Percentiles rank a stretch among this genome's conserved stretches.
Conservation (phyloP, 2,888 invertebrate species). For the Agapostemon virescens region DNA sequence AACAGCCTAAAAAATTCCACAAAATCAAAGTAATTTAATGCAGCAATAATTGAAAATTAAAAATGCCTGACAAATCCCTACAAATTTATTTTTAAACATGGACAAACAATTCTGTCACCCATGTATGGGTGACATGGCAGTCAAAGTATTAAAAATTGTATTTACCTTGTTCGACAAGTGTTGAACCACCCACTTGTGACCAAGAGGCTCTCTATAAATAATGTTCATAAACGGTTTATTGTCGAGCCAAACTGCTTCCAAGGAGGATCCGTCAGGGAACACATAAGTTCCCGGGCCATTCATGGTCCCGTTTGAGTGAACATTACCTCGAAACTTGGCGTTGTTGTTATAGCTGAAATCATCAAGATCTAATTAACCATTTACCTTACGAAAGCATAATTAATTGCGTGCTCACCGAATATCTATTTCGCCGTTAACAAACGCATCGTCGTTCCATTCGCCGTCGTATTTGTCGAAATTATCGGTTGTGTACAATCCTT, state of each 20-base stretch:
- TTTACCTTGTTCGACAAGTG: slow-evolving; percentile 72
- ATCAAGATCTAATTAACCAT: slow-evolving; percentile 20
- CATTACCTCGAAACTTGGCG: slow-evolving; percentile 81
- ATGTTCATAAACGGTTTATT: slow-evolving; percentile 82
- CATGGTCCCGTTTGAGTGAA: slow-evolving; percentile 81
- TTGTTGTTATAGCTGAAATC: slow-evolving; percentile 79
- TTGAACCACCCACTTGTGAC: slow-evolving; percentile 82
- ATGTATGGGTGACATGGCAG: no score
- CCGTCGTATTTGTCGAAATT: slow-evolving; percentile 84
- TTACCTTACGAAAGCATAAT: background rate
- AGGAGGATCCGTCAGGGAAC: slow-evolving; percentile 81
- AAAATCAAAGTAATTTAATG: no score
- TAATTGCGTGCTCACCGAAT: slow-evolving; percentile 50
- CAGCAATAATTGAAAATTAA: no score
- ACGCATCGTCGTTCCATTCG: slow-evolving; percentile 82
- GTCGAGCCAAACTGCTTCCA: slow-evolving; percentile 81
- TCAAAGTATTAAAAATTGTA: no score
- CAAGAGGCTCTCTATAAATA: slow-evolving; percentile 81
- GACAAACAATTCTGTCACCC: no score
- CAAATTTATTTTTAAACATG: no score
- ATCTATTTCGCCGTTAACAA: slow-evolving; percentile 73
- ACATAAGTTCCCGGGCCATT: slow-evolving; percentile 81
- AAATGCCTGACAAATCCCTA: no score
- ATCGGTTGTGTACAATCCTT: slow-evolving; percentile 83
- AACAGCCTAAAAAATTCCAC: no score